Evolutionary conservation across 2,888 invertebrate species (phyloP), one percentile per base, ranked within the genome.

Genomic region (Orchestes rusci): DNA sequence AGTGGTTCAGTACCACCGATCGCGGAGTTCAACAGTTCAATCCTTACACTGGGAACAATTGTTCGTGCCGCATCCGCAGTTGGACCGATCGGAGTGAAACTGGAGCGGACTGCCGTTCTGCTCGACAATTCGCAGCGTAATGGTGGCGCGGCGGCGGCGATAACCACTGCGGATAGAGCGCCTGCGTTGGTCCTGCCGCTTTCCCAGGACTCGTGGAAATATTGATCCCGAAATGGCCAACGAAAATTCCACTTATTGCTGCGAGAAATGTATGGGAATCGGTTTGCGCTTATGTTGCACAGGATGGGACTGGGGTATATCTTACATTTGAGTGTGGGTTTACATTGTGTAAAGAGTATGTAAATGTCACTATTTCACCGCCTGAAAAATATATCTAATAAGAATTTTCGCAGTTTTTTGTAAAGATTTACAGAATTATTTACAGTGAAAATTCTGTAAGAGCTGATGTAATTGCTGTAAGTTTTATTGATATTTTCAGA

Each of bases 101-200:
- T 5, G 50, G 45, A 46, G 43, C 56, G 53, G 48, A 58, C 60
- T 53, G 62, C 61, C 60, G 57, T 52, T 54, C 57, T 53, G 53
- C 54, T 56, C 59, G 57, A 56, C 53, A 59, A 57, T 62, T 60
- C 59, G 61, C 57, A 61, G 59, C 56, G 56, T 60, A 63, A 66
- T 66, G 64, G 63, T 59, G 58, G 63, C 59, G 59, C n/a, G 58
- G 52, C 57, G 50, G 48, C 53, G 10, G 7, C 5, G 23, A 23
- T 5, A 10, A 23, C 5, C 7, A 23, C 5, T 7, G 5, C 23
- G 23, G 45, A 56, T 52, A 53, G 50, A 44, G 43, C 42, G 45
- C 50, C 57, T 59, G 62, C 60, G 61, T n/a, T n/a, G n/a, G n/a
- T n/a, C 62, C 59, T 59, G 31, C 53, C 50, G 53, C 50, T 49